A percentile compares a stretch with the other conserved stretches of the same genome.
These are phyloP conservation scores for Meda fulgida DNA, from an alignment of 2,797 vertebrate species.

Conservation along the genomic window DNA sequence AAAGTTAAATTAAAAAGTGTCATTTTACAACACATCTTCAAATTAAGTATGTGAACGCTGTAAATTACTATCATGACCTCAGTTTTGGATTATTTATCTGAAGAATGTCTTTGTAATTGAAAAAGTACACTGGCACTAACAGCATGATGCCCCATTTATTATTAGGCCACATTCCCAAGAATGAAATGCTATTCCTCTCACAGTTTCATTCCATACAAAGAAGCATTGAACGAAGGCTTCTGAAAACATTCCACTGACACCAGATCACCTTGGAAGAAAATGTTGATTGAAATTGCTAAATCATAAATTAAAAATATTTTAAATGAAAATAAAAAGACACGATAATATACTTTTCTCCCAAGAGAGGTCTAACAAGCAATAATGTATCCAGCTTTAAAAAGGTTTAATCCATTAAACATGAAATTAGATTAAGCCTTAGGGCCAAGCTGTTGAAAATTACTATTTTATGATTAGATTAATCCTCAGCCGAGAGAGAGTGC, in stretches of 20 bases:
- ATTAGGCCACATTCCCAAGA: not conserved
- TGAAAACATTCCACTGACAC: slow-evolving; percentile 7
- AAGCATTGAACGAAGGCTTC: not conserved
- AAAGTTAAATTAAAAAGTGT: not conserved
- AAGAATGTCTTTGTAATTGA: not conserved
- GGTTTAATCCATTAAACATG: slow-evolving; percentile 61
- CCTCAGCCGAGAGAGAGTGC: slow-evolving; percentile 36
- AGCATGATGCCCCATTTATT: not conserved
- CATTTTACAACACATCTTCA: not conserved
- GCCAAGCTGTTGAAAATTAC: slow-evolving; percentile 50
- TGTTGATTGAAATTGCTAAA: slow-evolving; percentile 11
- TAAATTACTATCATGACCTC: not conserved
- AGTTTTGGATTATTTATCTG: slow-evolving; percentile 1
- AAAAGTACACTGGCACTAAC: not conserved
- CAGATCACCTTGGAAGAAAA: not conserved
- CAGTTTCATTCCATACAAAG: slow-evolving; percentile 3
- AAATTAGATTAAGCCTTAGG: slow-evolving; percentile 59
- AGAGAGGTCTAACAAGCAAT: slow-evolving; percentile 45
- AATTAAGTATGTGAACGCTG: not conserved
- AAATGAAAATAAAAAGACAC: not conserved
- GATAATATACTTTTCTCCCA: slow-evolving; percentile 16
- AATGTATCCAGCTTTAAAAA: slow-evolving; percentile 55
- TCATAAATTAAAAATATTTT: slow-evolving; percentile 15
- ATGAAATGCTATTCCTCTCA: not conserved
- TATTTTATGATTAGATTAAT: slow-evolving; percentile 62